Conservation (phyloP, 2,888 invertebrate species). For the Caenorhabditis becei region DNA sequence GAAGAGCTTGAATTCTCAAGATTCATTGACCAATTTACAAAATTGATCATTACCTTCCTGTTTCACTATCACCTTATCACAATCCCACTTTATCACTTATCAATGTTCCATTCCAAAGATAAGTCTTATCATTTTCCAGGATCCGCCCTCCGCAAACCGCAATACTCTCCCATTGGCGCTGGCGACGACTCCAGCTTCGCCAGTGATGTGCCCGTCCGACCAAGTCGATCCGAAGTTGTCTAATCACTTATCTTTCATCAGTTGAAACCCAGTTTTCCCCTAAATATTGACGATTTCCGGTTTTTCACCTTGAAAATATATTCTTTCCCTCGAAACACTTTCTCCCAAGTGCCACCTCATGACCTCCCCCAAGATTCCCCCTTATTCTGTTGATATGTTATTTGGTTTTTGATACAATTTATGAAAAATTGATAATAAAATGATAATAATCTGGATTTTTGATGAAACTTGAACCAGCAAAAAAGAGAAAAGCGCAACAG, state of each 20-base stretch:
- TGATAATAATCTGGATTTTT: background rate
- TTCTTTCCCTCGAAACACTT: background rate
- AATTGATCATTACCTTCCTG: too few relatives aligned
- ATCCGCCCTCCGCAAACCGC: constrained; percentile 68
- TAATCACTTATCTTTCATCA: constrained; percentile 20
- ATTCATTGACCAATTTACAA: too few relatives aligned
- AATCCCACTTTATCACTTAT: background rate
- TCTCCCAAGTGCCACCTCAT: constrained; percentile 56
- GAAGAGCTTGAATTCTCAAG: too few relatives aligned
- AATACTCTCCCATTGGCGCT: constrained; percentile 45
- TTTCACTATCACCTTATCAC: constrained; percentile 5
- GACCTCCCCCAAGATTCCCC: constrained; percentile 35
- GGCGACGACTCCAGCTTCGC: constrained; percentile 64
- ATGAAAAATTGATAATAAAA: background rate
- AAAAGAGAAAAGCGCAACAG: too few relatives aligned
- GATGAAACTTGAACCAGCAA: too few relatives aligned
- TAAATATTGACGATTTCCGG: constrained; percentile 34
- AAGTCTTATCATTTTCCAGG: constrained; percentile 72
- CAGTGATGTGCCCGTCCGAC: constrained; percentile 63
- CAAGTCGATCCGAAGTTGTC: constrained; percentile 66
- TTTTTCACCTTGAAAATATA: background rate
- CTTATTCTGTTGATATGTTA: background rate
- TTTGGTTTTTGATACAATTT: background rate
- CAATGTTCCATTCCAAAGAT: background rate
- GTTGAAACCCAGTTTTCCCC: constrained; percentile 40